Evolutionary conservation across 2,797 vertebrate species (phyloP).

Genomic region (Dipus sagitta): DNA sequence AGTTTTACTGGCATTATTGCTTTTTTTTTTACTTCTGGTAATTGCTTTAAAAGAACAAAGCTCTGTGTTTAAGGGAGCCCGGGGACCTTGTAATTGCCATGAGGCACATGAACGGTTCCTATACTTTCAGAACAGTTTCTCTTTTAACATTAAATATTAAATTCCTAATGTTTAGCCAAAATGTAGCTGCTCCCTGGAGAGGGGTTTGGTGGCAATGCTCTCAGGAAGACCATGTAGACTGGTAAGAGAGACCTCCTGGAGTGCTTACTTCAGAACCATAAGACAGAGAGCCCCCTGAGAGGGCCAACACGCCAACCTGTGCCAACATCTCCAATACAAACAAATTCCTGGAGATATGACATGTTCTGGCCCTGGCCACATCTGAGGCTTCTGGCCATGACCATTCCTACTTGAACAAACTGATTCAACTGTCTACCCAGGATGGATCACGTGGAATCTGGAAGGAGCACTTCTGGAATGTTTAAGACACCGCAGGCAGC

Average conservation of each 20-base stretch:
- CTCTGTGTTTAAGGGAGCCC: constrained; percentile 92
- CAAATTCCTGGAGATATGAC: not conserved
- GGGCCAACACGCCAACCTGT: not conserved
- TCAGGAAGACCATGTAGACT: constrained; percentile 83
- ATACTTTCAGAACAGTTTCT: constrained; percentile 90
- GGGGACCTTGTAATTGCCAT: constrained; percentile 90
- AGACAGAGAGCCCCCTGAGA: not conserved
- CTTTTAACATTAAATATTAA: constrained; percentile 92
- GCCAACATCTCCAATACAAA: not conserved
- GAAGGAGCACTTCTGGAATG: not conserved
- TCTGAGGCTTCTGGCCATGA: not conserved
- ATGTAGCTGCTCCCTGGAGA: constrained; percentile 85
- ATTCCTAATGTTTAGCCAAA: constrained; percentile 88
- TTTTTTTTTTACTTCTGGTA: constrained; percentile 90
- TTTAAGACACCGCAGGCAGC: not conserved
- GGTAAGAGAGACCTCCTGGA: constrained; percentile 79
- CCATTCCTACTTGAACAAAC: not conserved
- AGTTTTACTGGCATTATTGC: constrained; percentile 85
- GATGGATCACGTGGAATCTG: not conserved
- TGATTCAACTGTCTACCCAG: not conserved
- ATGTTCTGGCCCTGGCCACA: rapidly evolving
- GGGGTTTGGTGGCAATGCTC: constrained; percentile 72
- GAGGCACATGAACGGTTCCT: constrained; percentile 87
- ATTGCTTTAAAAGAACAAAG: constrained; percentile 91
- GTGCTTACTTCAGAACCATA: constrained; percentile 38